phyloP scores from a whole-genome alignment of 1,140 invertebrate genomes.

The Formica selysi region DNA sequence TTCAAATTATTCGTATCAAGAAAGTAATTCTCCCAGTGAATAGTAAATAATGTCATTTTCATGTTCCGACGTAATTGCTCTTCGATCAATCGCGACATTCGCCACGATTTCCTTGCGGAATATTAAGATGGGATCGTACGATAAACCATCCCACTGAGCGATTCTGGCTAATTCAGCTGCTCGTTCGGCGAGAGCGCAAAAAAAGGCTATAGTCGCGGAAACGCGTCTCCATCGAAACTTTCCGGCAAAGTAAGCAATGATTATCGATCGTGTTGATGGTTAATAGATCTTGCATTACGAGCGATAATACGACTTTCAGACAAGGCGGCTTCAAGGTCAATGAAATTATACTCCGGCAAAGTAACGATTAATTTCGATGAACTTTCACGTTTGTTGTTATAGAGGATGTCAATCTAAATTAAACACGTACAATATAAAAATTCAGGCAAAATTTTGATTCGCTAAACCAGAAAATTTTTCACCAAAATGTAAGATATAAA shows the following conservation, averaged over 20 bases:
- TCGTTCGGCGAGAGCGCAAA: conserved; percentile 35
- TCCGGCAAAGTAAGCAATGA: conserved; percentile 29
- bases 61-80: conserved; percentile 5
- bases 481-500: neutral
- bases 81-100: conserved; percentile 16
- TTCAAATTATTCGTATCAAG: neutral
- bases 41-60: neutral
- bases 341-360: neutral
- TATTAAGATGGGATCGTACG: conserved; percentile 52
- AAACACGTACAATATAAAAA: neutral
- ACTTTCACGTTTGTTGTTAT: neutral
- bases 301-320: neutral
- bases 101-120: neutral
- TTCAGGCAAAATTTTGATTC: neutral
- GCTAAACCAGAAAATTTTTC: neutral
- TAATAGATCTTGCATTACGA: conserved; percentile 13
- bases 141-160: conserved; percentile 44
- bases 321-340: neutral
- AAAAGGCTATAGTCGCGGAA: conserved; percentile 38
- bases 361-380: neutral
- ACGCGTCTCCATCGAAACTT: conserved; percentile 37
- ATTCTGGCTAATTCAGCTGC: conserved; percentile 43
- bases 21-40: neutral
- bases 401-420: neutral
- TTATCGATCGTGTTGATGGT: conserved; percentile 35